Evolutionary conservation across 1,140 invertebrate species (phyloP).

Genomic region (Brachionus asplanchnoidis): DNA sequence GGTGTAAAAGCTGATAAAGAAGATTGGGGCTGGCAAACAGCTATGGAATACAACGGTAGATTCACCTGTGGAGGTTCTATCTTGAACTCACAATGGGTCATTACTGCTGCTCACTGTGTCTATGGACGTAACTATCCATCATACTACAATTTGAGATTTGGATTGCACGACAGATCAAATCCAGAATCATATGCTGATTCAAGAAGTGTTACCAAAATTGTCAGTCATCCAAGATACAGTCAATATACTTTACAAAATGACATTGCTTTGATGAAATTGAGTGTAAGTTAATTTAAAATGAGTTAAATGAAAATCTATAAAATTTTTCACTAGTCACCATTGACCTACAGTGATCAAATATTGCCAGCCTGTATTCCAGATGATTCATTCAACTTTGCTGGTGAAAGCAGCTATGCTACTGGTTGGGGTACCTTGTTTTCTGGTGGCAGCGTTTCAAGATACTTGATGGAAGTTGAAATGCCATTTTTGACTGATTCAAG

Average conservation of each 20-base stretch:
- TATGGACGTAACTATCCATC: constrained; percentile 42
- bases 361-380: constrained; percentile 37
- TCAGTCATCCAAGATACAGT: constrained; percentile 9
- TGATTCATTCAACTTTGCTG: neutral
- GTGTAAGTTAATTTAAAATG: neutral
- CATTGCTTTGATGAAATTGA: constrained; percentile 41
- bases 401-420: constrained; percentile 8
- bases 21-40: constrained; percentile 37
- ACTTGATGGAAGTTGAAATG: constrained; percentile 37
- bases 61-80: constrained; percentile 58
- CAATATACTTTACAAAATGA: constrained; percentile 1
- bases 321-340: neutral
- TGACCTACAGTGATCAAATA: neutral
- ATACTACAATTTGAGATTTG: neutral
- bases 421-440: constrained; percentile 28
- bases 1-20: neutral
- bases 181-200: neutral
- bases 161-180: neutral
- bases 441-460: constrained; percentile 26
- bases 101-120: constrained; percentile 68
- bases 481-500: constrained; percentile 37
- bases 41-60: constrained; percentile 31
- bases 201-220: neutral
- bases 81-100: constrained; percentile 62
- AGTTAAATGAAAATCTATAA: neutral